Base-by-base conservation (phyloP, 2,888 invertebrate species). In the Caenorhabditis japonica region DNA sequence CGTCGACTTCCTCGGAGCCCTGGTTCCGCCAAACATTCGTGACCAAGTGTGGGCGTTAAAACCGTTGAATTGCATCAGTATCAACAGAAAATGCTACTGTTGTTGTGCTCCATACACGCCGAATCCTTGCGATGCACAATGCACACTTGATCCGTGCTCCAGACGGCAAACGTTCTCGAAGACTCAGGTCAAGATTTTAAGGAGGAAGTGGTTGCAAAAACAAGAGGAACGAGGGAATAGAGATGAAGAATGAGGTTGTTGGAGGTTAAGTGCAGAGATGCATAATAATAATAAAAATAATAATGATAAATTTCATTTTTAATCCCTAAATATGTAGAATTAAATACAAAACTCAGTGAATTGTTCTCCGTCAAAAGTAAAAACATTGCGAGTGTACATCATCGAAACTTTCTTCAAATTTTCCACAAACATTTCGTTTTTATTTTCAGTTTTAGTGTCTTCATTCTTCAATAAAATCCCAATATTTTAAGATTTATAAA, bases 61-160 rank as follows among this genome's bases (percentile, higher is more conserved):
- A 38, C 83, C 83, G 4, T 59, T 84, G 21, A 85, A 84, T 46
- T 85, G 85, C 52, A 84, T 85, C 47, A 83, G 85, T 56, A 83
- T 85, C 51, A 81, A 74, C 30, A 55, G 68, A 5, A 80, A 82
- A 46, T 85, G 85, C 47, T 85, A 78, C 53, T 85, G 85, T 47
- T 85, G 85, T 51, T 85, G 85, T 64, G 56, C 82, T 10, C 85
- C 85, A 2, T 85, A 84, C 55, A 75, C 69, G 10, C 81, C 81
- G 46, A 83, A 85, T 70, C 85, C 85, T 7, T 84, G 84, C 43
- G 80, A 83, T 69, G 82, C 82, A 19, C 78, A 76, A 51, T 83
- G 83, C 49, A 80, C 79, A 12, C 66, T 81, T 33, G 59, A 74
- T 19, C 81, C 81, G 3, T 83, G 83, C 73, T 73, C 73, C 53